Base-by-base conservation (phyloP, 1,140 invertebrate species). In the Augochlora pura region DNA sequence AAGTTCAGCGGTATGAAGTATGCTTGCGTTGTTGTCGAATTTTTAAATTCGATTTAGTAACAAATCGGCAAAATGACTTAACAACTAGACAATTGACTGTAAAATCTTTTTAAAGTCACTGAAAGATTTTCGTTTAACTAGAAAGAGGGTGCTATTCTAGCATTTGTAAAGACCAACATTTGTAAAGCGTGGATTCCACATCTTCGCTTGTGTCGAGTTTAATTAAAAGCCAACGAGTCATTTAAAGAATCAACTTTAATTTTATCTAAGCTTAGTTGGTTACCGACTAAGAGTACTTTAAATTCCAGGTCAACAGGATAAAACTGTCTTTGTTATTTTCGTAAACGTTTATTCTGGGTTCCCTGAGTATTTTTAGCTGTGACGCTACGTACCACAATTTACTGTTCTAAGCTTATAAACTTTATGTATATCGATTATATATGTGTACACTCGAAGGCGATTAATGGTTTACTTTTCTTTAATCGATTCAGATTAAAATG, bases 271-370 rank as follows among this genome's bases (percentile, higher is more conserved):
- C 57, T 8, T 42, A 60, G 39, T 46, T 23, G 39, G 23, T 70
- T 39, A 49, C 74, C 38, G 32, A 42, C 38, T 23, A 46, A 54
- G 54, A n/a, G 54, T 77, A 77, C 74, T 70, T 70, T 59, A 16
- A 21, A 77, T 77, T 77, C 74, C 66, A 77, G 74, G 74, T 77
- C 66, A 77, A 77, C 74, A 49, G 66, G 52, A 70, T 77, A 77
- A 77, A 77, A 77, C 74, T 77, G 74, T 77, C 74, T 77, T 77
- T 77, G 74, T 77, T 77, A 70, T 69, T 70, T 77, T 77, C 74
- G 66, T 77, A 49, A 77, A 77, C 74, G 74, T 62, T 77, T 77
- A 77, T 77, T 77, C 74, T 70, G 27, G 66, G 6, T 70, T 70
- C 27, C 39, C 74, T 12, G 25, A 39, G 18, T 77, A 68, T 70